Base-by-base conservation (phyloP, 2,888 invertebrate species). In the Notodonta ziczac region DNA sequence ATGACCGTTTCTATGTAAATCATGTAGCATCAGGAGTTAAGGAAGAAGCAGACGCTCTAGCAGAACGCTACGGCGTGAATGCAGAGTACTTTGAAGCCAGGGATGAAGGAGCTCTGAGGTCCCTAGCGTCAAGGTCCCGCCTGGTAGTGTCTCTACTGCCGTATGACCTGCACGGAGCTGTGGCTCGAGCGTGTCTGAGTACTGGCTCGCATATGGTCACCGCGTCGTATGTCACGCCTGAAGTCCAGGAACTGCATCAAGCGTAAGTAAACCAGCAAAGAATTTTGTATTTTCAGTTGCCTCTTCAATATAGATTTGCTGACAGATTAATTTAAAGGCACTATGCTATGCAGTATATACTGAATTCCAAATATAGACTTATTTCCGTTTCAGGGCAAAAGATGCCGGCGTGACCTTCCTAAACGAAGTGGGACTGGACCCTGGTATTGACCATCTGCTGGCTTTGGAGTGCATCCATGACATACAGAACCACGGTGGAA, bases 381-480 rank as follows among this genome's bases (percentile, higher is more conserved):
- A 12, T 8, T 54, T 70, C 74, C 24, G 9, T 77, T 78, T n/a
- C 72, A 97, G 97, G 60, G 99, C 99, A 0, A 94, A 95, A 57
- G 96, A 97, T 44, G 98, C 98, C 0, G 98, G 98, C 0, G 94
- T 99, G 0, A 99, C 99, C 0, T 95, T 99, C 52, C 93, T 99
- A 69, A 99, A 99, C 83, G 99, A 99, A 92, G 97, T 99, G 0
- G 99, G 99, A 0, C 94, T 99, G 42, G 99, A 99, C 85, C 99
- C 99, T 0, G 99, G 99, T n/a, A 98, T 99, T 73, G 99, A 99
- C 87, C 99, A 99, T 88, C 94, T 99, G 72, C 90, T 99, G 60
- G 99, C 99, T 0, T 95, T 99, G 89, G 99, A 99, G 85, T 98
- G 98, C 83, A 98, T 99, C 77, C 98, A 99, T 83, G 97, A 98